Conservation (phyloP, 2,797 vertebrate genomes). For the Aulostomus chinensis region DNA sequence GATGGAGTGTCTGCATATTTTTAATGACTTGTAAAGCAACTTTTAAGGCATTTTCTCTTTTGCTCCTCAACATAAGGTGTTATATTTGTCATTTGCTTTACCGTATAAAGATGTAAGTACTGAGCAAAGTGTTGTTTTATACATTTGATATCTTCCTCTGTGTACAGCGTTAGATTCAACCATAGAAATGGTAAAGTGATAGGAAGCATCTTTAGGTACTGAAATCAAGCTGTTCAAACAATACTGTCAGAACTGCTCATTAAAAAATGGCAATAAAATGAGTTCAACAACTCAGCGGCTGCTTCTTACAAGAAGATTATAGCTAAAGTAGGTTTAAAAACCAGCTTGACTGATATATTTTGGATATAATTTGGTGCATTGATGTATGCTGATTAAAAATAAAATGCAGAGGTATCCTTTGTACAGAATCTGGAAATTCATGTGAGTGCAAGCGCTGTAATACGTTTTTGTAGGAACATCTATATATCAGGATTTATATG, state of each 20-base stretch:
- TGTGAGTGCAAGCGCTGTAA: too few species aligned
- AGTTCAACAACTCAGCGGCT: too few species aligned
- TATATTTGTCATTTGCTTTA: slow-evolving; percentile 59
- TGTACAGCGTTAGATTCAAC: slow-evolving; percentile 29
- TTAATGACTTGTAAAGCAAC: slow-evolving; percentile 50
- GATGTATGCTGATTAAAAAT: too few species aligned
- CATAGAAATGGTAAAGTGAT: slow-evolving; percentile 26
- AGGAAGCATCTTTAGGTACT: slow-evolving; percentile 19
- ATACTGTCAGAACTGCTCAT: slow-evolving; percentile 12
- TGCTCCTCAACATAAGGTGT: slow-evolving; percentile 46
- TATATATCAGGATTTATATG: too few species aligned
- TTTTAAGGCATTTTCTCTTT: slow-evolving; percentile 26
- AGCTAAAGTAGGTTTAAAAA: too few species aligned
- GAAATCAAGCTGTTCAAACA: slow-evolving; percentile 22
- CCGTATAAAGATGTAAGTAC: slow-evolving; percentile 46
- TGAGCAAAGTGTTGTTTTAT: slow-evolving; percentile 64
- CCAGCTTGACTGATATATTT: too few species aligned
- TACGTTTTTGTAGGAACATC: too few species aligned
- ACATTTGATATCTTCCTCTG: slow-evolving; percentile 47
- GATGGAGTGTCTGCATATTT: slow-evolving; percentile 31
- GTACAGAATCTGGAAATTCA: too few species aligned
- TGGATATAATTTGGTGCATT: too few species aligned
- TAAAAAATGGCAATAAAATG: too few species aligned
- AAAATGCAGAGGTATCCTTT: too few species aligned
- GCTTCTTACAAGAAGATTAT: too few species aligned